Evolutionary conservation across 1,140 invertebrate genomes (phyloP).

Genomic region (Venturia canescens): DNA sequence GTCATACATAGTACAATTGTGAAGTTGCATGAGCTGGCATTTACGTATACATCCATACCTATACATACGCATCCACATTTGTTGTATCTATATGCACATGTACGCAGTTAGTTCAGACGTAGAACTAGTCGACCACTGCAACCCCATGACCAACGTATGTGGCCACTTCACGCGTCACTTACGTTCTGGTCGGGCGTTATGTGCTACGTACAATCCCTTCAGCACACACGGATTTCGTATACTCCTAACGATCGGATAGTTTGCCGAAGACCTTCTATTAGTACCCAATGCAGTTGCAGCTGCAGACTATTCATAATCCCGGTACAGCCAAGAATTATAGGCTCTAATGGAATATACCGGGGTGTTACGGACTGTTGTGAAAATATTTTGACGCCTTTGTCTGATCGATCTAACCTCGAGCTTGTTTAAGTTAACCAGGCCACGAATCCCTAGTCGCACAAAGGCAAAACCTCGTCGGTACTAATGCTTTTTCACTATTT

Average conservation of each 20-base stretch:
- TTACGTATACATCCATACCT: neutral
- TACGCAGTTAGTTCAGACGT: neutral
- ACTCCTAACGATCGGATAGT: constrained; percentile 10
- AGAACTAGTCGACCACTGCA: constrained; percentile 34
- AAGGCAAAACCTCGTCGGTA: neutral
- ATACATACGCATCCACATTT: neutral
- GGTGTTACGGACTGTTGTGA: neutral
- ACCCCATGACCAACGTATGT: constrained; percentile 32
- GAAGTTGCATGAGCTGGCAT: neutral
- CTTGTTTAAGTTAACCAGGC: neutral
- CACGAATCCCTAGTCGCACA: neutral
- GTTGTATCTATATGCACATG: neutral
- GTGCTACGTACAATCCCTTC: neutral
- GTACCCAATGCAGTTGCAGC: neutral
- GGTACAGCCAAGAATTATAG: too few species aligned
- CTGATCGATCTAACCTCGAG: neutral
- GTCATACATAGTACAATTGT: constrained; percentile 2
- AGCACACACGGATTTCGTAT: constrained; percentile 23
- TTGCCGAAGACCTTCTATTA: constrained; percentile 7
- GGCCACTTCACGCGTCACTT: constrained; percentile 36
- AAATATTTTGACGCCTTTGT: neutral
- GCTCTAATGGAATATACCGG: too few species aligned
- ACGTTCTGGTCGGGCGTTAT: constrained; percentile 20
- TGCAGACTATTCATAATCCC: constrained; percentile 6
- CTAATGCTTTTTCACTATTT: neutral